Conservation (phyloP, 2,888 invertebrate genomes). For the Mythimna loreyi region DNA sequence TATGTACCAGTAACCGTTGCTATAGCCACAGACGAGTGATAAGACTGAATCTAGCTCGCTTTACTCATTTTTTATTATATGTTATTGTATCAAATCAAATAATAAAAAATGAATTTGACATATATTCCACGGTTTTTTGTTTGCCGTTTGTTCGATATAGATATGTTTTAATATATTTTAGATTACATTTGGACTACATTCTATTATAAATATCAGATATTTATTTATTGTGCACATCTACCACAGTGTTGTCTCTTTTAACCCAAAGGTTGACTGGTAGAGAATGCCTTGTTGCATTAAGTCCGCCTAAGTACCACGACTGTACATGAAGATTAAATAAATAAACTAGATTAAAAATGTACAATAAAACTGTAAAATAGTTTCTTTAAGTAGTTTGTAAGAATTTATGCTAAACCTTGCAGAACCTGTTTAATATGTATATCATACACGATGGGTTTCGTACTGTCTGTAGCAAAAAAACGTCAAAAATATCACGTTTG, state of each 20-base stretch:
- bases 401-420: neutral
- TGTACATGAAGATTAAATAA: too few relatives aligned
- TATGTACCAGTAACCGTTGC: neutral
- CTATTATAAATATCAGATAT: too few relatives aligned
- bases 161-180: neutral
- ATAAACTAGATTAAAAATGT: neutral
- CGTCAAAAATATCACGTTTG: too few relatives aligned
- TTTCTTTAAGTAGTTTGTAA: neutral
- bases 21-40: neutral
- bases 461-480: too few relatives aligned
- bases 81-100: neutral
- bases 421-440: neutral
- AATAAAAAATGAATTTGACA: conserved; percentile 3
- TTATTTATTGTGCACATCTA: too few relatives aligned
- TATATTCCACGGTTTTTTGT: neutral
- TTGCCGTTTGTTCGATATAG: neutral
- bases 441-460: too few relatives aligned
- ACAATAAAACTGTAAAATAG: neutral
- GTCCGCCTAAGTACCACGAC: too few relatives aligned
- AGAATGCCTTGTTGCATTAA: too few relatives aligned
- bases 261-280: too few relatives aligned
- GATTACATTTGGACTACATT: too few relatives aligned
- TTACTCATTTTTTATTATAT: too few relatives aligned
- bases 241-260: too few relatives aligned
- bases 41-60: neutral